Evolutionary conservation across 2,888 invertebrate genomes (phyloP).

Genomic region (Sisyra nigra): DNA sequence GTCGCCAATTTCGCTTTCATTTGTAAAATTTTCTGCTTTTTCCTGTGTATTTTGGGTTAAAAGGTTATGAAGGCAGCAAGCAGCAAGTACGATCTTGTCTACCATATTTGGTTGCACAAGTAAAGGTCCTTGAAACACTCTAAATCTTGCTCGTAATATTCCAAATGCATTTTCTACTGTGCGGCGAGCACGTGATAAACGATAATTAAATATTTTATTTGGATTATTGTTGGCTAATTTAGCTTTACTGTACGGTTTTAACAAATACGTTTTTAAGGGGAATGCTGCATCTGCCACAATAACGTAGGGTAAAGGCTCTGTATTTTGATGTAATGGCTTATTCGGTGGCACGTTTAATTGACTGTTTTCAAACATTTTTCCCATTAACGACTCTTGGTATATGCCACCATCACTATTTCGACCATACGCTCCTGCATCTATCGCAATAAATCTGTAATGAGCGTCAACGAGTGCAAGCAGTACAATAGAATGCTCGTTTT

Average conservation of each 20-base stretch:
- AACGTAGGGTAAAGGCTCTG: conserved; percentile 10
- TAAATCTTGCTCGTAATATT: neutral
- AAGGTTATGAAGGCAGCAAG: conserved; percentile 1
- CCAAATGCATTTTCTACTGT: conserved; percentile 4
- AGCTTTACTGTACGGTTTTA: conserved; percentile 10
- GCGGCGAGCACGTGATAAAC: neutral
- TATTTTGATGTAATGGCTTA: conserved; percentile 8
- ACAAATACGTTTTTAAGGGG: conserved; percentile 7
- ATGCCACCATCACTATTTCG: no score
- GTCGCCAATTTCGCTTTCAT: neutral
- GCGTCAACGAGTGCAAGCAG: no score
- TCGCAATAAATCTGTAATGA: no score
- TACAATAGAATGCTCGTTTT: no score
- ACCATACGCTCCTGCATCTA: no score
- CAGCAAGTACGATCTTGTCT: neutral
- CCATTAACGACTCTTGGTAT: conserved; percentile 11
- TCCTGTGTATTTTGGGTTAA: neutral
- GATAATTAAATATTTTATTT: conserved; percentile 7
- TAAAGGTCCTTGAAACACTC: neutral
- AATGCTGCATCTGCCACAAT: conserved; percentile 11
- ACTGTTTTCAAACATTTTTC: conserved; percentile 9
- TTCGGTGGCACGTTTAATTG: conserved; percentile 9
- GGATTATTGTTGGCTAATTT: neutral
- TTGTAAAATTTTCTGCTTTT: neutral
- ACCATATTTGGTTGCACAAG: neutral